Percentiles rank a stretch among this genome's conserved stretches.
Evolutionary conservation across 2,888 invertebrate species (phyloP).

Genomic region (Pyrrhia umbra): DNA sequence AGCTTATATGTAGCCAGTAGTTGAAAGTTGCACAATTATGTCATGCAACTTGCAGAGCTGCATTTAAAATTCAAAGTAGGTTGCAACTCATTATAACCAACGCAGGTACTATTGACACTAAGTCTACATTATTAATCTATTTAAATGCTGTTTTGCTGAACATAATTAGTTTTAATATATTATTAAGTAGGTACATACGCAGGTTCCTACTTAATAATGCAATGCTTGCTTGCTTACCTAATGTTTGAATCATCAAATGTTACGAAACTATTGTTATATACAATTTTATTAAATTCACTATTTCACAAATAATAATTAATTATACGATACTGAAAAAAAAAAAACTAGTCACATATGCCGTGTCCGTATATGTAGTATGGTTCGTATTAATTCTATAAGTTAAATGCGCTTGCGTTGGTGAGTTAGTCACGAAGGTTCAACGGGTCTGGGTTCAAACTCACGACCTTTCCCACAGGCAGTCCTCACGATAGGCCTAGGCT

Average conservation of each 20-base stretch:
- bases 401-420: constrained; percentile 22
- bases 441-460: constrained; percentile 43
- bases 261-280: too few relatives aligned
- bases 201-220: neutral
- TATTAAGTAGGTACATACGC: neutral
- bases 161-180: constrained; percentile 4
- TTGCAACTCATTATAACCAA: constrained; percentile 46
- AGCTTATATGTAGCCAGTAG: neutral
- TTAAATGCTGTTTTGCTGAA: constrained; percentile 31
- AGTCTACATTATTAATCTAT: constrained; percentile 46
- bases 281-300: too few relatives aligned
- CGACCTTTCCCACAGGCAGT: constrained; percentile 51
- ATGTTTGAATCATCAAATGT: neutral
- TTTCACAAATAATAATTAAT: neutral
- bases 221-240: neutral
- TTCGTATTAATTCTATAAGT: constrained; percentile 7
- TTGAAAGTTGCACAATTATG: constrained; percentile 38
- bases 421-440: constrained; percentile 49
- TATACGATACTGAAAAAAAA: neutral
- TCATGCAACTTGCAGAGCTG: constrained; percentile 17
- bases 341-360: too few relatives aligned
- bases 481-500: constrained; percentile 27
- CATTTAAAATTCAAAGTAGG: constrained; percentile 50
- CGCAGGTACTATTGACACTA: constrained; percentile 38
- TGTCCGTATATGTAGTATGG: too few relatives aligned